Base-by-base conservation (phyloP, 2,113 vertebrate species). In the Dicentrarchus labrax region DNA sequence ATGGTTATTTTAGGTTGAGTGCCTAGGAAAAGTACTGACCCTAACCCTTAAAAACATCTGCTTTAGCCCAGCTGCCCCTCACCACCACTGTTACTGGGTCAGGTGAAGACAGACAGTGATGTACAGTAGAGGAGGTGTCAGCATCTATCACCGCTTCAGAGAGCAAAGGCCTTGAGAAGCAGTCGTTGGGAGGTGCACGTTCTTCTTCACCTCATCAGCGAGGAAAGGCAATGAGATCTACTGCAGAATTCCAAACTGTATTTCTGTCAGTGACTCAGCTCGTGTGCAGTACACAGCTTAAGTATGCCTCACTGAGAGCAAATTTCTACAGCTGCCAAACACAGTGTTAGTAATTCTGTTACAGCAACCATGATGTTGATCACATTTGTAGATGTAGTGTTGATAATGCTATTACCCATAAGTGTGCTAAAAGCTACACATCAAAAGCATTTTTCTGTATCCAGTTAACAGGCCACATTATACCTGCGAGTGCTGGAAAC, bases 131-230 rank as follows among this genome's bases (percentile, higher is more conserved):
- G 72, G 86, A 86, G 74, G 39, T 56, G 80, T 79, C 72, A 47
- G 60, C 87, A 86, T 93, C 82, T 83, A 66, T 91, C 85, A 83
- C 16, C 39, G 30, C 68, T 36, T 64, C 64, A 60, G 56, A 80
- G 68, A 88, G 84, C 67, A 45, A 60, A 85, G 75, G 70, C 83
- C 80, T 84, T 85, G 57, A 83, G 86, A 81, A 72, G 67, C 76
- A 69, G 72, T 74, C 15, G 13, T 59, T 76, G 68, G 53, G 72
- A 70, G 66, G 70, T 61, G 66, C 16, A 62, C 51, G 41, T 82
- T 73, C 36, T 72, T 69, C 76, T 71, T 76, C 41, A 67, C 66
- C 66, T 56, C 12, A 10, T 80, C 67, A 72, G 51, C 2, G 3
- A 48, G 30, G 39, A 71, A 43, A 61, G 51, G 77, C 75, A 17